Base-by-base conservation (phyloP, 2,888 invertebrate genomes). In the Altica lythri region DNA sequence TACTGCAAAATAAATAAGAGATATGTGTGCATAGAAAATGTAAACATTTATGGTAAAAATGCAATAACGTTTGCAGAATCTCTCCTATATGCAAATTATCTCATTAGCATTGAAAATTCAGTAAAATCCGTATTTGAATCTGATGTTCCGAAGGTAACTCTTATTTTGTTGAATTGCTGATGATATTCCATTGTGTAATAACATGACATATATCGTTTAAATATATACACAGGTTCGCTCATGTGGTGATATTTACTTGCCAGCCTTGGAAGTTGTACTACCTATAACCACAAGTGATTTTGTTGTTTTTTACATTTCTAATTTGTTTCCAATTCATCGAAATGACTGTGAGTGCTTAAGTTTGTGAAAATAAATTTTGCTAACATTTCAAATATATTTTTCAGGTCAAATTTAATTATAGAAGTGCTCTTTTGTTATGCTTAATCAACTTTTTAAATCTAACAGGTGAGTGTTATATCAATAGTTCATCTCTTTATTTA, bases 221-320 rank as follows among this genome's bases (percentile, higher is more conserved):
- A 56, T 61, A 61, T 61, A 57, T 55, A 64, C 59, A 55, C 42
- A 59, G 62, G 60, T 55, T 58, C 63, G 61, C 51, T 64, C 62
- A 64, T 62, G 65, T 67, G 61, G 63, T 62, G 43, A 61, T 64
- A 58, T 60, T 61, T 59, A 65, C 61, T 65, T 58, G 65, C 59
- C 64, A 68, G 63, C 68, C 68, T 68, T 68, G 68, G 61, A 61
- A 60, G 60, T 64, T 68, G 64, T 60, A 65, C 63, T 58, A 48
- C 55, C 54, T 58, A 61, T 10, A 22, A 22, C 6, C 59, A 53
- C 53, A 22, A 57, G 45, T 43, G 55, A n/a, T n/a, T n/a, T n/a
- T n/a, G n/a, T n/a, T n/a, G n/a, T 50, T 59, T 53, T 30, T 52
- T 40, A 44, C 46, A 50, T 50, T 59, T 55, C 53, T 48, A 53